Percentiles rank a stretch among this genome's conserved stretches.
Conservation (phyloP, 2,113 vertebrate genomes). For the Nothobranchius furzeri region DNA sequence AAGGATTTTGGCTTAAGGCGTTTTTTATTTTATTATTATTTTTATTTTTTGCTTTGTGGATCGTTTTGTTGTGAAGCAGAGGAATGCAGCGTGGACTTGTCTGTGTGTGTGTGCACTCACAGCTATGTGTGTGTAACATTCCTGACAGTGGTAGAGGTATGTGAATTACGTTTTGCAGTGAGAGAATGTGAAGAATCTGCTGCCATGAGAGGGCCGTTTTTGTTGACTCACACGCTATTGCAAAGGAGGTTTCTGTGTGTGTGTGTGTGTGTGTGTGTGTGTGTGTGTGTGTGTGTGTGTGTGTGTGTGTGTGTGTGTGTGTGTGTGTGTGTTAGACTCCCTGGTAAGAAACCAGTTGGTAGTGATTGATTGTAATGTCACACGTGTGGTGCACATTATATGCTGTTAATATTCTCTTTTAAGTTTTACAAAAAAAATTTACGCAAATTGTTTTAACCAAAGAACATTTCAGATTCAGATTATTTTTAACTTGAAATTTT, state of each 20-base stretch:
- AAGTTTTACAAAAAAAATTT: too few species aligned
- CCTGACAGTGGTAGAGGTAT: constrained; percentile 66
- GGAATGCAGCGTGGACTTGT: constrained; percentile 51
- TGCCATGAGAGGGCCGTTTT: constrained; percentile 54
- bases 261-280: constrained; percentile 31
- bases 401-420: too few species aligned
- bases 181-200: constrained; percentile 75
- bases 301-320: constrained; percentile 39
- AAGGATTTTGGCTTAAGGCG: not conserved
- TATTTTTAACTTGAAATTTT: too few species aligned
- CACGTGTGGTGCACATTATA: too few species aligned
- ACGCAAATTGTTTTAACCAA: too few species aligned
- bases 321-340: constrained; percentile 26
- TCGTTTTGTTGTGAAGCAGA: constrained; percentile 18
- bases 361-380: too few species aligned
- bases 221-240: constrained; percentile 67
- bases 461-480: too few species aligned
- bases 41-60: constrained; percentile 11
- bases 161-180: constrained; percentile 72
- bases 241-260: constrained; percentile 21
- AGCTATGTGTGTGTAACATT: constrained; percentile 48
- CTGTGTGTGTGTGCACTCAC: constrained; percentile 26
- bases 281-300: constrained; percentile 24
- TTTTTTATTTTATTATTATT: too few species aligned
- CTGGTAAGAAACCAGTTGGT: not conserved